Conservation (phyloP, 2,797 vertebrate species). For the Siniperca obscura region DNA sequence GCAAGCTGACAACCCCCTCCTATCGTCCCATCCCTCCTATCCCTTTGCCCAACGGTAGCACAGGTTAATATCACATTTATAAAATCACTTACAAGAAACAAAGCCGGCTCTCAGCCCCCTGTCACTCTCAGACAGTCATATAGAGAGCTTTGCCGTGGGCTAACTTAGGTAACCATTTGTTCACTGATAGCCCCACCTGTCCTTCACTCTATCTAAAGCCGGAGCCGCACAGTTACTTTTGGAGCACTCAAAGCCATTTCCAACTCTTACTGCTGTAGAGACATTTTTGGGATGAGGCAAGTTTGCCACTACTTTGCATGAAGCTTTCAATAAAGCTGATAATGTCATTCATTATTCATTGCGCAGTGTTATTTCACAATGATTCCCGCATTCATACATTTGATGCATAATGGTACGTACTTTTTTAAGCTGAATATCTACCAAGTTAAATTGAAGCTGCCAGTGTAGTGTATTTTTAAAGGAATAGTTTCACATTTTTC, state of each 20-base stretch:
- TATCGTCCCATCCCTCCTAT: slow-evolving; percentile 71
- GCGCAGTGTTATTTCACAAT: slow-evolving; percentile 14
- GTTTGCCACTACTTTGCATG: slow-evolving; percentile 28
- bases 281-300: slow-evolving; percentile 29
- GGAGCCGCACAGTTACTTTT: slow-evolving; percentile 60
- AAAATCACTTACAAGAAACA: slow-evolving; percentile 87
- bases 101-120: slow-evolving; percentile 81
- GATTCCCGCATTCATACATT: slow-evolving; percentile 14
- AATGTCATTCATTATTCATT: slow-evolving; percentile 37
- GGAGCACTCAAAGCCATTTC: slow-evolving; percentile 52
- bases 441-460: background rate
- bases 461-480: slow-evolving; percentile 14
- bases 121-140: slow-evolving; percentile 80
- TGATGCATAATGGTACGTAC: background rate
- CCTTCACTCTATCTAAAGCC: slow-evolving; percentile 71
- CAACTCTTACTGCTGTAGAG: slow-evolving; percentile 23
- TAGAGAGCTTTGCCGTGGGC: slow-evolving; percentile 78
- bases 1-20: slow-evolving; percentile 82
- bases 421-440: background rate
- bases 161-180: slow-evolving; percentile 82
- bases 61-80: slow-evolving; percentile 89
- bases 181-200: slow-evolving; percentile 75
- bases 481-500: slow-evolving; percentile 9
- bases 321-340: slow-evolving; percentile 23
- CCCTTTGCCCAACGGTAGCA: slow-evolving; percentile 80